Conservation (phyloP, 2,113 vertebrate genomes). For the Psettodes erumei region DNA sequence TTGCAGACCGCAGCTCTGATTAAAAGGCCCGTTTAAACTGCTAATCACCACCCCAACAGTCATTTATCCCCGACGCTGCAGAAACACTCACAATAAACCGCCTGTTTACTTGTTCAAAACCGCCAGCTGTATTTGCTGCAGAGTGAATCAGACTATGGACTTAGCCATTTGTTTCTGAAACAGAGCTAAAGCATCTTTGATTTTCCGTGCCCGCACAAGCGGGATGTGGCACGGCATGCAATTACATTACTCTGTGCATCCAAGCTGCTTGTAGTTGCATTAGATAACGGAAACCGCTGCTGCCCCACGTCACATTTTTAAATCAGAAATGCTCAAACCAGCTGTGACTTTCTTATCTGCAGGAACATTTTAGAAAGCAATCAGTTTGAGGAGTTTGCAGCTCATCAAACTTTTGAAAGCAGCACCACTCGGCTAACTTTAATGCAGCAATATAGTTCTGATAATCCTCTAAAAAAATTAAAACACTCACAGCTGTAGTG, state of each 20-base stretch:
- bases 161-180: not conserved
- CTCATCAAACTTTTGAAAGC: conserved; percentile 12
- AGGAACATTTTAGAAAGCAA: not conserved
- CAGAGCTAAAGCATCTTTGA: not conserved
- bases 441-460: not conserved
- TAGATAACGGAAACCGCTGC: not conserved
- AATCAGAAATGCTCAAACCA: not conserved
- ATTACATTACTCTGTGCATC: not conserved
- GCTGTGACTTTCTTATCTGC: conserved; percentile 3
- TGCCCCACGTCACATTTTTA: not conserved
- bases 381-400: not conserved
- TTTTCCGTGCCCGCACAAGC: not conserved
- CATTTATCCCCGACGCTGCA: conserved; percentile 46
- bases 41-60: conserved; percentile 37
- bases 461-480: not conserved
- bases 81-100: conserved; percentile 34
- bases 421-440: not conserved
- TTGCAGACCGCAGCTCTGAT: conserved; percentile 61
- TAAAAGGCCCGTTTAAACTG: conserved; percentile 46
- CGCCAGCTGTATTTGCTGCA: conserved; percentile 14
- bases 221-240: not conserved
- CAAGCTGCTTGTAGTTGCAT: not conserved
- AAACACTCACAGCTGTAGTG: not conserved
- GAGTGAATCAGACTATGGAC: not conserved
- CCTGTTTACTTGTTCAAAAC: conserved; percentile 48